Percentiles rank a stretch among this genome's conserved stretches.
Conservation (phyloP, 2,888 invertebrate genomes). For the Brachyopa scutellaris region DNA sequence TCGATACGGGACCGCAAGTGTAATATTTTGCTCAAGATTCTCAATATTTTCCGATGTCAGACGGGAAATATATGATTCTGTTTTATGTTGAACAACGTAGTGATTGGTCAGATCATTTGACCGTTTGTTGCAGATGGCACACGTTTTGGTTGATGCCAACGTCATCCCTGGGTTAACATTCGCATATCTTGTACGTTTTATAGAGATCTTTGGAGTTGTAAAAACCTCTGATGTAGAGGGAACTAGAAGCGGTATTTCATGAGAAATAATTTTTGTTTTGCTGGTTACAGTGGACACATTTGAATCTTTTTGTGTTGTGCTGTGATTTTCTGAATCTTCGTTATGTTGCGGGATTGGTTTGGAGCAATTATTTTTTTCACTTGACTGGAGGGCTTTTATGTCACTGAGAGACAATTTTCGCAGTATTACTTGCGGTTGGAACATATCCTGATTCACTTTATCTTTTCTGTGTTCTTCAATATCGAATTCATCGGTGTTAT, state of each 20-base stretch:
- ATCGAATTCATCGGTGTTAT: constrained; percentile 20
- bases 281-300: too few relatives aligned
- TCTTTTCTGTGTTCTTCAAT: constrained; percentile 7
- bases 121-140: constrained; percentile 74
- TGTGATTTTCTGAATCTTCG: too few relatives aligned
- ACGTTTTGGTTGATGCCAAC: constrained; percentile 60
- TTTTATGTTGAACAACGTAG: constrained; percentile 74
- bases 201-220: not conserved
- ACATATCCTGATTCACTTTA: not conserved
- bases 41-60: constrained; percentile 66
- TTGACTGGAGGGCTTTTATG: too few relatives aligned
- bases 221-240: constrained; percentile 23
- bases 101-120: constrained; percentile 75
- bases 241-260: constrained; percentile 27
- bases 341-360: too few relatives aligned
- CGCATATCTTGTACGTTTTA: not conserved
- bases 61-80: constrained; percentile 75
- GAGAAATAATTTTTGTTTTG: not conserved
- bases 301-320: too few relatives aligned
- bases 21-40: constrained; percentile 69
- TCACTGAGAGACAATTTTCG: constrained; percentile 7
- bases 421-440: constrained; percentile 10
- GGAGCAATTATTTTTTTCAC: too few relatives aligned
- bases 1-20: constrained; percentile 61
- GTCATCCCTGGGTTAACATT: constrained; percentile 74